A percentile compares a stretch with the other conserved stretches of the same genome.
phyloP scores from a whole-genome alignment of 2,888 invertebrate species.

The Cremastinae sp. region DNA sequence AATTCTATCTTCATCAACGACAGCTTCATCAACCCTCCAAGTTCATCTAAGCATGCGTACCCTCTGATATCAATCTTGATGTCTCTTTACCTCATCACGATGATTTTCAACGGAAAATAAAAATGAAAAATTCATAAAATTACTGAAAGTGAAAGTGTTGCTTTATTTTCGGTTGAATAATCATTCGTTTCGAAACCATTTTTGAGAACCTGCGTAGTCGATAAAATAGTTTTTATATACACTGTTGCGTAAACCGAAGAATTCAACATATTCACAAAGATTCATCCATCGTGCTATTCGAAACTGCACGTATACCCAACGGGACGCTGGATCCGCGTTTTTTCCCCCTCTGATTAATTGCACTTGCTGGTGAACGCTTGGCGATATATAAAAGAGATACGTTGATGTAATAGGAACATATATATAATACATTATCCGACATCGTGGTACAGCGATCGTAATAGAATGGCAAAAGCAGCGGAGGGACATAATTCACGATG shows the following conservation, averaged over 20 bases:
- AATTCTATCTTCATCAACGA: constrained; percentile 38
- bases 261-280: too few relatives aligned
- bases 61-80: constrained; percentile 6
- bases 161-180: not conserved
- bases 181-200: constrained; percentile 18
- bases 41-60: constrained; percentile 8
- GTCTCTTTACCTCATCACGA: constrained; percentile 24
- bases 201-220: constrained; percentile 1
- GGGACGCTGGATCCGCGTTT: constrained; percentile 1
- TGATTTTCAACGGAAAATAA: constrained; percentile 20
- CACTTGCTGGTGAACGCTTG: constrained; percentile 34
- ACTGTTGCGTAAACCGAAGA: too few relatives aligned
- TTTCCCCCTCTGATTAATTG: constrained; percentile 41
- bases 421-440: constrained; percentile 35
- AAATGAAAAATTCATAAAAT: constrained; percentile 29
- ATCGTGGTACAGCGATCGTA: constrained; percentile 41
- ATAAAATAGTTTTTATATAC: too few relatives aligned
- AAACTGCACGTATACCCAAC: constrained; percentile 20
- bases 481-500: constrained; percentile 62
- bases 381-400: constrained; percentile 44
- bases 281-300: constrained; percentile 1
- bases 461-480: constrained; percentile 46
- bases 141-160: not conserved
- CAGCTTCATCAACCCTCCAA: constrained; percentile 49
- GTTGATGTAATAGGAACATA: constrained; percentile 47